Evolutionary conservation across 2,888 invertebrate species (phyloP), one percentile per base, ranked within the genome.

Genomic region (Pherbina coryleti): DNA sequence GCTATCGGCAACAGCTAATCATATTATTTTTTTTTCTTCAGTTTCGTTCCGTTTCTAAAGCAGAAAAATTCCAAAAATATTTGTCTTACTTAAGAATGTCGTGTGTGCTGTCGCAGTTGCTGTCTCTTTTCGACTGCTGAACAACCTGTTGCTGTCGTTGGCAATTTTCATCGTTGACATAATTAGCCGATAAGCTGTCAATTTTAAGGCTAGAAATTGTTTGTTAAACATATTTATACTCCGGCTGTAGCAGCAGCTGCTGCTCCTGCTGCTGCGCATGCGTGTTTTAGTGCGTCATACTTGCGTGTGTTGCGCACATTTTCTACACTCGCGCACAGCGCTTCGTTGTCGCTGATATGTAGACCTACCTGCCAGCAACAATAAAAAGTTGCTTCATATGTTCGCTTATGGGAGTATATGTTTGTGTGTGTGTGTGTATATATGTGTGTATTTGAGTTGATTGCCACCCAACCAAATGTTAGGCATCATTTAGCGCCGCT

Each of bases 111-210:
- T 34, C n/a, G 28, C 37, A 49, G 67, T 67, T 67, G 67, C 44
- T 67, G 22, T 44, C 44, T 44, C 44, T 11, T 14, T 44, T 44
- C 44, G 44, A 44, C 44, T 44, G 44, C 44, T 44, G 11, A 44
- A 44, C 44, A 60, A 60, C 25, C 28, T 71, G 71, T 55, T 57
- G 71, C 57, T 71, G 55, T 71, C 55, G 55, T 22, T 53, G 31
- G 66, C 74, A 75, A 66, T 66, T 75, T 75, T 51, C 74, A 66
- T 75, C 78, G 79, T 74, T 81, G 82, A 83, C 82, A 83, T 83
- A 83, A 82, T 83, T 82, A 83, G 79, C 80, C 80, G 82, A 83
- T 83, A 82, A 81, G 80, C 81, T 83, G 82, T 83, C 82, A 83
- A 81, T 78, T 79, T 80, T 79, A 77, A 79, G 81, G 78, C 78